These are phyloP conservation scores for Tautogolabrus adspersus DNA, from an alignment of 2,113 vertebrate genomes.

Conservation along the genomic window DNA sequence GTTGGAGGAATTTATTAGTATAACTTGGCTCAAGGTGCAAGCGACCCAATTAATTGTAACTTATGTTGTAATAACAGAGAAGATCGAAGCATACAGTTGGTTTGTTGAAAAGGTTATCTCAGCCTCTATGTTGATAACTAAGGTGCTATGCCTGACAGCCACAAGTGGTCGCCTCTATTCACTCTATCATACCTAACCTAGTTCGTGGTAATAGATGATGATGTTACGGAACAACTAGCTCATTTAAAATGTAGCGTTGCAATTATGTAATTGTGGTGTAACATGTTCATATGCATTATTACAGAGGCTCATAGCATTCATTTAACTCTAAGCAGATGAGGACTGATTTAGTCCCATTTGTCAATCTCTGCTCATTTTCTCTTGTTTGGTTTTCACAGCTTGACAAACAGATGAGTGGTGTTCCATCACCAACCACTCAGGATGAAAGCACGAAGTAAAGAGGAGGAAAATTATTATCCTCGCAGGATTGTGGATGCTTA, in stretches of 20 bases:
- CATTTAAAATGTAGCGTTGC: background rate
- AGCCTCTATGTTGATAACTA: constrained; percentile 2
- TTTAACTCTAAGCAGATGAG: background rate
- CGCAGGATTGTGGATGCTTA: constrained; percentile 26
- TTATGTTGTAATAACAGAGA: constrained; percentile 3
- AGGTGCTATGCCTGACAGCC: constrained; percentile 40
- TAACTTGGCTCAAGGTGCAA: background rate
- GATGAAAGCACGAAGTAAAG: constrained; percentile 62
- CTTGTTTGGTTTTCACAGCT: constrained; percentile 51
- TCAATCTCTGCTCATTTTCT: background rate
- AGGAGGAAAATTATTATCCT: constrained; percentile 63
- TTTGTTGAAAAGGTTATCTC: background rate
- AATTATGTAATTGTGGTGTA: background rate
- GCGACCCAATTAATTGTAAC: background rate
- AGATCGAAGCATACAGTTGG: background rate
- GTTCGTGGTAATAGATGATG: constrained; percentile 9
- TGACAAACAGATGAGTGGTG: constrained; percentile 39
- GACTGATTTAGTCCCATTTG: background rate
- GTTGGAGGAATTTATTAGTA: background rate
- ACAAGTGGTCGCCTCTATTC: constrained; percentile 74
- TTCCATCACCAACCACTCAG: constrained; percentile 54
- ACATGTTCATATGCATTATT: constrained; percentile 1
- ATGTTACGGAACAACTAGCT: background rate
- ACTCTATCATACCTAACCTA: background rate
- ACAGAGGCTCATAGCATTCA: background rate